Evolutionary conservation across 2,113 vertebrate genomes (phyloP).

Genomic region (Prietella phreatophila): DNA sequence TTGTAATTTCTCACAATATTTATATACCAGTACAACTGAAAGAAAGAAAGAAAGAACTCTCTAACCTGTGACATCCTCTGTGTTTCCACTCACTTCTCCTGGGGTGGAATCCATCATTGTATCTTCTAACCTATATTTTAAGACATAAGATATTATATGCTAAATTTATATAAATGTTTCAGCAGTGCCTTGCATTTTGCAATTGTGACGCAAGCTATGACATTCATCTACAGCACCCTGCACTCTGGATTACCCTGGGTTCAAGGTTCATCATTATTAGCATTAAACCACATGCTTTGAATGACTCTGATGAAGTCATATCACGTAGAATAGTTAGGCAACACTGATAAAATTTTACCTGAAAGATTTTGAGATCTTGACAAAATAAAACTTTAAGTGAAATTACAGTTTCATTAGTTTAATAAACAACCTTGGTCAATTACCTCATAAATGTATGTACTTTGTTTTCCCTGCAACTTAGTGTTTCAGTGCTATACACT

Average conservation of each 20-base stretch:
- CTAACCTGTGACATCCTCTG: constrained; percentile 79
- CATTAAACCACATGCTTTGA: background rate
- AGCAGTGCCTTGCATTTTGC: background rate
- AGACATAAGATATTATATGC: background rate
- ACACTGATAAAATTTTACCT: background rate
- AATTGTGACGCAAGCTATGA: background rate
- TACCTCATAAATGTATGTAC: background rate
- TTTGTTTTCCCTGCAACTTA: background rate
- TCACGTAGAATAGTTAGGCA: background rate
- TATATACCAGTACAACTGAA: background rate
- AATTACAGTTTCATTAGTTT: background rate
- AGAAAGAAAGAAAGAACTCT: background rate
- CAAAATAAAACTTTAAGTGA: background rate
- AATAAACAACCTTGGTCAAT: background rate
- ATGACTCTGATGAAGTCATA: background rate
- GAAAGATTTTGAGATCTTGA: background rate
- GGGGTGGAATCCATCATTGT: constrained; percentile 71
- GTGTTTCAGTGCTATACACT: background rate
- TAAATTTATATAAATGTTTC: background rate
- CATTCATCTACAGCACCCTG: background rate
- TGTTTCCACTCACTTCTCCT: constrained; percentile 71
- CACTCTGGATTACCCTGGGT: background rate
- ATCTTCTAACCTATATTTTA: background rate
- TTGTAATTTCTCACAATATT: background rate
- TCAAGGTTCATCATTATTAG: background rate